A percentile compares a stretch with the other conserved stretches of the same genome.
These are phyloP conservation scores for Pipistrellus pipistrellus DNA, from an alignment of 2,797 vertebrate genomes.

Conservation along the genomic window DNA sequence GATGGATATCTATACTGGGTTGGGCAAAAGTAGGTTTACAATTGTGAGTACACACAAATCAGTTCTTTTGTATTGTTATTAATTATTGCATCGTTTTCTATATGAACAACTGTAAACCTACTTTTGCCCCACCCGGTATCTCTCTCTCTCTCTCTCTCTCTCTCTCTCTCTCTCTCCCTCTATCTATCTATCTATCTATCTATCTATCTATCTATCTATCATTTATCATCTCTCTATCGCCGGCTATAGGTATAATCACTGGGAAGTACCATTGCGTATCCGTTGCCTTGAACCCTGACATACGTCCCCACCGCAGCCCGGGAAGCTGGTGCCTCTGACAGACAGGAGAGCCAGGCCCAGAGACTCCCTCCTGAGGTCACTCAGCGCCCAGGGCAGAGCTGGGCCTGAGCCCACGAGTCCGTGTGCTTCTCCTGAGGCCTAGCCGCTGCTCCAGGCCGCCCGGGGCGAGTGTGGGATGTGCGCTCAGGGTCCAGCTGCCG, in stretches of 20 bases:
- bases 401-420: not conserved
- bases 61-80: not conserved
- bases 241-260: not conserved
- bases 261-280: not conserved
- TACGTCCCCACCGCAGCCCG: not conserved
- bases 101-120: not conserved
- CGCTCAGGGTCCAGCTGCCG: not conserved
- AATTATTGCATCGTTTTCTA: not conserved
- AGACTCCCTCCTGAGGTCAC: not conserved
- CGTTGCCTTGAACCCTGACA: not conserved
- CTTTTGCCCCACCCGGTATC: not conserved
- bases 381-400: not conserved
- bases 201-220: not conserved
- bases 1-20: not conserved
- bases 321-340: not conserved
- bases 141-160: not conserved
- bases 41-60: not conserved
- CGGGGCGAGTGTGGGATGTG: not conserved
- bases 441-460: not conserved
- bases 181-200: not conserved
- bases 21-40: not conserved
- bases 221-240: too few relatives aligned
- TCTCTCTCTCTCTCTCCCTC: too few relatives aligned
- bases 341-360: not conserved
- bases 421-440: not conserved